A percentile compares a stretch with the other conserved stretches of the same genome.
Evolutionary conservation across 2,888 invertebrate species (phyloP).

Genomic region (Caenorhabditis sp.): DNA sequence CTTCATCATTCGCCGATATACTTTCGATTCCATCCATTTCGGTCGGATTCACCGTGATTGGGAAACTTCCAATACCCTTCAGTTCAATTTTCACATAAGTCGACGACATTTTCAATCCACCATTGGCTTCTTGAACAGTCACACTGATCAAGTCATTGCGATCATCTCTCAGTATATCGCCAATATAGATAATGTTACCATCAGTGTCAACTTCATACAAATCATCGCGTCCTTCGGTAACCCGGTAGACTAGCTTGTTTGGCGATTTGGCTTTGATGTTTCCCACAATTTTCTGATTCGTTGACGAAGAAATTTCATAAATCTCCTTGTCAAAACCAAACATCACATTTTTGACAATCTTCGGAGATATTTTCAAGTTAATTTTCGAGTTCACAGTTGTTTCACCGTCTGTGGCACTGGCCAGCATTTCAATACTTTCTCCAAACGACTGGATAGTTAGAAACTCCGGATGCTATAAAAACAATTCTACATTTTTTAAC

Average conservation of each 20-base stretch:
- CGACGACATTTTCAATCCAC: constrained; percentile 27
- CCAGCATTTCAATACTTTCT: constrained; percentile 33
- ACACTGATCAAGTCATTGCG: constrained; percentile 24
- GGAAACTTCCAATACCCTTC: constrained; percentile 28
- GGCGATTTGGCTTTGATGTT: constrained; percentile 17
- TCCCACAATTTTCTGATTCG: constrained; percentile 8
- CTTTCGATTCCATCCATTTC: background rate
- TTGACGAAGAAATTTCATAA: constrained; percentile 16
- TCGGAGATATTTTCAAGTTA: constrained; percentile 16
- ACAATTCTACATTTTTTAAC: no score
- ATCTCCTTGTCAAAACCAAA: constrained; percentile 31
- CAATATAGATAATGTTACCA: constrained; percentile 27
- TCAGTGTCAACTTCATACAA: constrained; percentile 21
- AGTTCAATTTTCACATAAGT: constrained; percentile 13
- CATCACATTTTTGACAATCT: constrained; percentile 21
- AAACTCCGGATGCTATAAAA: constrained; percentile 46
- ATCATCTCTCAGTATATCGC: constrained; percentile 18
- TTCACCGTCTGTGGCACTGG: constrained; percentile 31
- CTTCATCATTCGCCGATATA: constrained; percentile 17
- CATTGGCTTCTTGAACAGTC: constrained; percentile 22
- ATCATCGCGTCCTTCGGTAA: constrained; percentile 31
- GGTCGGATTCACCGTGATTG: constrained; percentile 5
- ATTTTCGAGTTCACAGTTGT: constrained; percentile 16
- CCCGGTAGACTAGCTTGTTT: constrained; percentile 17
- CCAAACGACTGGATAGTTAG: constrained; percentile 37